These are phyloP conservation scores for Thermophis baileyi DNA, from an alignment of 2,113 vertebrate species.

Conservation along the genomic window DNA sequence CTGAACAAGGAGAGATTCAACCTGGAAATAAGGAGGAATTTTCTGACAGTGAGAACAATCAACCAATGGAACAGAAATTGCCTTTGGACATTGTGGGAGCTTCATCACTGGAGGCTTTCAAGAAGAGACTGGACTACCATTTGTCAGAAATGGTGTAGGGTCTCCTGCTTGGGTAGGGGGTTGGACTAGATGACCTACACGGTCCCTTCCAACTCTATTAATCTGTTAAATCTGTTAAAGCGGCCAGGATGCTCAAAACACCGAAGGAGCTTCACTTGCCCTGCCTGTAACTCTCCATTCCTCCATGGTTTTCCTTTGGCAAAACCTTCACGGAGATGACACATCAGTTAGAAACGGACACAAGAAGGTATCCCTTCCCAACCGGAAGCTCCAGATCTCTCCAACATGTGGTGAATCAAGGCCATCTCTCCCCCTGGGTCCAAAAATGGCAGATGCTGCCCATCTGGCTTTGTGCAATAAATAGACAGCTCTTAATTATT, in stretches of 20 bases:
- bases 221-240: too few relatives aligned
- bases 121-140: too few relatives aligned
- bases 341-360: neutral
- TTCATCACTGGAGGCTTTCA: too few relatives aligned
- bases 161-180: too few relatives aligned
- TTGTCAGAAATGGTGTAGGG: too few relatives aligned
- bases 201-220: too few relatives aligned
- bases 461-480: slow-evolving; percentile 54
- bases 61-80: too few relatives aligned
- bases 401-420: neutral
- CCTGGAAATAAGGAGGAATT: too few relatives aligned
- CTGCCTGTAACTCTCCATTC: neutral
- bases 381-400: neutral
- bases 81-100: too few relatives aligned
- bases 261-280: neutral
- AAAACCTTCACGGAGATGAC: neutral
- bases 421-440: slow-evolving; percentile 27
- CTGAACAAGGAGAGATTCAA: too few relatives aligned
- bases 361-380: neutral
- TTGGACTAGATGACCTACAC: too few relatives aligned
- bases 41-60: too few relatives aligned
- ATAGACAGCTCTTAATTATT: slow-evolving; percentile 60
- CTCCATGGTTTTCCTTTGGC: neutral
- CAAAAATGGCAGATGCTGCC: slow-evolving; percentile 17
- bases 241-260: neutral